phyloP scores from a whole-genome alignment of 2,888 invertebrate genomes.

The Sphaerophoria rueppellii region DNA sequence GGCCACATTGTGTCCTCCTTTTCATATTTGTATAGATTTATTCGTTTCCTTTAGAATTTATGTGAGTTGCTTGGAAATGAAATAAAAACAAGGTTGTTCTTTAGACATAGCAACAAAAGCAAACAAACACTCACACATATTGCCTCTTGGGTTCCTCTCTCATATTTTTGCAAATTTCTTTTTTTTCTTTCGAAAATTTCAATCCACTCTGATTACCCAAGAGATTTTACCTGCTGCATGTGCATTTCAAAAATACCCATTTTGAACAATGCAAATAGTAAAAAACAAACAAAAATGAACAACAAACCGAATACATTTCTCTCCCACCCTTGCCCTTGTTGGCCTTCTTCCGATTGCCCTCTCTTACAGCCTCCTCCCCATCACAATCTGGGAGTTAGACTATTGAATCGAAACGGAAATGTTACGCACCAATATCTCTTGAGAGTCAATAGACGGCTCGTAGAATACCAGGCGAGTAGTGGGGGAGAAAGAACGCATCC shows the following conservation, averaged over 20 bases:
- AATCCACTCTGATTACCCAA: constrained; percentile 61
- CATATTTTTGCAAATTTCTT: constrained; percentile 33
- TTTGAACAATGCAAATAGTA: constrained; percentile 24
- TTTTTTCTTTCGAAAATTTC: constrained; percentile 48
- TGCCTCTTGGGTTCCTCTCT: not conserved
- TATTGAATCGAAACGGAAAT: constrained; percentile 50
- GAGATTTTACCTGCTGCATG: constrained; percentile 24
- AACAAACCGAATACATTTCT: not conserved
- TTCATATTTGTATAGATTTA: constrained; percentile 18
- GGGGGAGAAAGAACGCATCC: not conserved
- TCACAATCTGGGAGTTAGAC: not conserved
- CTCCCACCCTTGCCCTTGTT: not conserved
- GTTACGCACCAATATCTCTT: constrained; percentile 51
- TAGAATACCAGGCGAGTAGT: not conserved
- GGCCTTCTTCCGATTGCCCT: no score
- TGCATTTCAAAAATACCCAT: constrained; percentile 21
- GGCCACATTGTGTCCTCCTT: not conserved
- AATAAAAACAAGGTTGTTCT: no score
- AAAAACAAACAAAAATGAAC: constrained; percentile 14
- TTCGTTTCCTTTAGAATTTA: constrained; percentile 15
- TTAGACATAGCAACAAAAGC: no score
- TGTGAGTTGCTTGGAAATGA: not conserved
- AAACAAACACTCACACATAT: no score
- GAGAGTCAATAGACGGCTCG: constrained; percentile 19
- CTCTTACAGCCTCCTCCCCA: not conserved